Base-by-base conservation (phyloP, 2,113 vertebrate species). In the Sminthopsis crassicaudata region DNA sequence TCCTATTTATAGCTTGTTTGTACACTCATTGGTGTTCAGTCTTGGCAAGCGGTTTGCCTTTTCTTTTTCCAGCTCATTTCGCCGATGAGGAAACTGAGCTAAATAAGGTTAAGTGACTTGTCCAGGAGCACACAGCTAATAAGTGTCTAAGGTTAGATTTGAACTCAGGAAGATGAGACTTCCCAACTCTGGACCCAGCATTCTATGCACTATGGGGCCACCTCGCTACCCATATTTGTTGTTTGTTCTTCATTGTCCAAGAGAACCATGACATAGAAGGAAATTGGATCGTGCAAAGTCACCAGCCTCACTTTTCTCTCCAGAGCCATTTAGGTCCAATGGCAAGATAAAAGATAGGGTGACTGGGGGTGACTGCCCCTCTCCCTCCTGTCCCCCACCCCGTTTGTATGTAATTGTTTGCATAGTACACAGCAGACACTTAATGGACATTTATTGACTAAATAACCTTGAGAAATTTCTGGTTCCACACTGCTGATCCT, bases 151-250 rank as follows among this genome's bases (percentile, higher is more conserved):
- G 67, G 30, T 7, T 22, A 36, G 30, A n/a, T 76, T 76, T 22
- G 14, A n/a, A 76, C 5, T n/a, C 67, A 76, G 26, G 8, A 60
- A 60, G 36, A 76, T n/a, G 36, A 76, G 8, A n/a, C 5, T 76
- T n/a, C 36, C 36, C 0, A 1, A 76, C 67, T 76, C 36, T 14
- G 19, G 4, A n/a, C 36, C 5, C 2, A n/a, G 16, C 1, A 0
- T 36, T 76, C 16, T 76, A 19, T n/a, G 27, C 27, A 30, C 30
- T n/a, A n/a, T 19, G 36, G 5, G 7, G 36, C 67, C 67, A 76
- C 16, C 14, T 6, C n/a, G 14, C 36, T 76, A 36, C 16, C 67
- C 36, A 27, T 60, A 1, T n/a, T 76, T 51, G 50, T 51, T 51
- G 6, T 51, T 51, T 11, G 50, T 51, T 11, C 50, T 51, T 51